These are phyloP conservation scores for Mionectes macconnelli DNA, from an alignment of 2,113 vertebrate species.

Conservation along the genomic window DNA sequence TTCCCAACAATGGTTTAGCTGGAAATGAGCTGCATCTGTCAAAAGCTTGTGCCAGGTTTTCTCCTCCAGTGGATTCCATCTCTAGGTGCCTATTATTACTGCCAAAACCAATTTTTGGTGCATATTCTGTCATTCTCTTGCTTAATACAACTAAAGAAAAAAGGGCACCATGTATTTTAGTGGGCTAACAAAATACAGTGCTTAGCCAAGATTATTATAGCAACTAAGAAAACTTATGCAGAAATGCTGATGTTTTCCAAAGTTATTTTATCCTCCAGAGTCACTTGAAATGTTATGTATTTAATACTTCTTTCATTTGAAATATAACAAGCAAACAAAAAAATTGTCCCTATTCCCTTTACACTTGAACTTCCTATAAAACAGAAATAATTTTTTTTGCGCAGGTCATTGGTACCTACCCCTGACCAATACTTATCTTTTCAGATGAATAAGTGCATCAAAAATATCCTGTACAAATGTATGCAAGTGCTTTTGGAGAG, in stretches of 20 bases:
- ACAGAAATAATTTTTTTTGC: neutral
- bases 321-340: neutral
- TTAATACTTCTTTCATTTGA: neutral
- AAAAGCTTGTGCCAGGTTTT: neutral
- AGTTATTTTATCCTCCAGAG: neutral
- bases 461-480: neutral
- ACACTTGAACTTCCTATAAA: neutral
- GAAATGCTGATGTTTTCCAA: neutral
- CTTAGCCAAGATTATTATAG: neutral
- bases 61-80: neutral
- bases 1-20: neutral
- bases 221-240: neutral
- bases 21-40: neutral
- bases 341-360: neutral
- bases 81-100: neutral
- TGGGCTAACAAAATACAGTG: neutral
- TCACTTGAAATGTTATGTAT: neutral
- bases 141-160: neutral
- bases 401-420: neutral
- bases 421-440: neutral
- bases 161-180: neutral
- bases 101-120: neutral
- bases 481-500: neutral
- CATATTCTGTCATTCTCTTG: neutral
- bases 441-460: neutral